Base-by-base conservation (phyloP, 2,113 vertebrate genomes). In the Gallinago jamesoni region DNA sequence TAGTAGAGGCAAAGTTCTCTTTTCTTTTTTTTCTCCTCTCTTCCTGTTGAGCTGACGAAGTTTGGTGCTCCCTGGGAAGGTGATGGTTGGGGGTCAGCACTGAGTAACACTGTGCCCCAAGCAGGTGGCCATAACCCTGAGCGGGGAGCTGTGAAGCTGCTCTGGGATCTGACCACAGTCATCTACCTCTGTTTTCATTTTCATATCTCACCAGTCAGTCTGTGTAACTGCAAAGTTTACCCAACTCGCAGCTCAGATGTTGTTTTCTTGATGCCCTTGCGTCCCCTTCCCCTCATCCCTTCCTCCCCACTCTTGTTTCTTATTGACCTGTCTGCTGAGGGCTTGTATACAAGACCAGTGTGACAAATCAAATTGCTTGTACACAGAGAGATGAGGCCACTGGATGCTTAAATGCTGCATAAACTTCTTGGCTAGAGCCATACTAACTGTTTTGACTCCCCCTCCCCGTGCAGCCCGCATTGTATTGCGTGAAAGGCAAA, bases 311-410 rank as follows among this genome's bases (percentile, higher is more conserved):
- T 81, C 45, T 50, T 39, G 4, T 50, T 74, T 75, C 66, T 81
- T 53, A 41, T 10, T 74, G 84, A 85, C 52, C 62, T 50, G 0
- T 48, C 82, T 77, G n/a, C 87, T 83, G 13, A 5, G 55, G 28
- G 31, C 20, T 7, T 12, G 8, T 47, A 18, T 30, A 59, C 39
- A 47, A 0, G 31, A 81, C 27, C 47, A 27, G 52, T 57, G 33
- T 80, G 79, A 67, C 82, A 77, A 77, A 85, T 74, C 37, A 63
- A 91, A 60, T 63, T 57, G 41, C 85, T 74, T 74, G 43, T 52
- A 35, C 25, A 14, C 33, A 35, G 59, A 47, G 86, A 56, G 55
- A 43, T 68, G 90, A 93, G 63, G 60, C 68, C 52, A 37, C 19
- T 63, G 68, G 50, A 23, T 73, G 63, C 56, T 84, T 87, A 59